Evolutionary conservation across 2,113 vertebrate species (phyloP), one percentile per base, ranked within the genome.

Genomic region (Rhadina sibilatrix): DNA sequence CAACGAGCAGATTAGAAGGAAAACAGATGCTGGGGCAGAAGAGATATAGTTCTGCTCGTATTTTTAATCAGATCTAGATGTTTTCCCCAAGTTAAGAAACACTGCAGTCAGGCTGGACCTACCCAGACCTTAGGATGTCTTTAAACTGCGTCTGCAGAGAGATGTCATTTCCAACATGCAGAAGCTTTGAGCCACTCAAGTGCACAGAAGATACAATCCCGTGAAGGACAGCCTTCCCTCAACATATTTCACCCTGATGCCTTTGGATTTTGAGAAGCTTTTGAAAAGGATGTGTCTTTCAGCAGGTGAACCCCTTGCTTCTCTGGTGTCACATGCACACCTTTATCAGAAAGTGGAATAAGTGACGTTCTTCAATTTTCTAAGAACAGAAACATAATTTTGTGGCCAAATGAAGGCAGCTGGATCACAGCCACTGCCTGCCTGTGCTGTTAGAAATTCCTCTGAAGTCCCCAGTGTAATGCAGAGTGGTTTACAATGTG

Each of bases 51-150:
- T 89, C 60, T 89, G 19, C 60, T 90, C 1, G 2, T 63, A 24
- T 85, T 94, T 91, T 95, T 87, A 92, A 94, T 95, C 83, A 91
- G 69, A 91, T 52, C 33, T 64, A 46, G 47, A 68, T 69, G 21
- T 52, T 77, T 23, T 69, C 33, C 49, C 17, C 46, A 82, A 46
- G 86, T 87, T 71, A 87, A 91, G 87, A 82, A 94, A 40, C 25
- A 53, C 13, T 87, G 72, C 38, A 89, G 49, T 7, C 42, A 84
- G 14, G 14, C 17, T 37, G 57, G 72, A 25, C 18, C 37, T 33
- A 6, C 20, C 33, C 35, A 28, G 57, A 49, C 38, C 9, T 87
- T 64, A 87, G 56, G 2, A 21, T 3, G 44, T 40, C 53, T 60
- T 56, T 71, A 47, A 89, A 47, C 31, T 75, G 21, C 42, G 89